phyloP scores from a whole-genome alignment of 2,797 vertebrate genomes.

The Hydrophis major region DNA sequence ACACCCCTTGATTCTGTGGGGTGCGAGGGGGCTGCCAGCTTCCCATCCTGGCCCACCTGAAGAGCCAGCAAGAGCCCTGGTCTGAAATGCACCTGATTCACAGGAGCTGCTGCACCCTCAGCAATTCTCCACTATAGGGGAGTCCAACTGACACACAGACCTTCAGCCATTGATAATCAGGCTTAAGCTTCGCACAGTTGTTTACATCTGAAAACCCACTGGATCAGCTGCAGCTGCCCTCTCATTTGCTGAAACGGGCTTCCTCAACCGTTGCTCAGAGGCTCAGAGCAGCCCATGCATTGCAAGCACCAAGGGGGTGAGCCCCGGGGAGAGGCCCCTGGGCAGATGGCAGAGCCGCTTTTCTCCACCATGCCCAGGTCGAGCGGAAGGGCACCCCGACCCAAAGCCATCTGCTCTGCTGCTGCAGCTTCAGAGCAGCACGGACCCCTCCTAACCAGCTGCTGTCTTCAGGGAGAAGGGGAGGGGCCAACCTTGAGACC shows the following conservation, averaged over 20 bases:
- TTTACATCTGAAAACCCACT: neutral
- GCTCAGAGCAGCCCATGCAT: neutral
- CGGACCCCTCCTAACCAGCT: neutral
- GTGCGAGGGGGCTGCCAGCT: neutral
- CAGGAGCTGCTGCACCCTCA: neutral
- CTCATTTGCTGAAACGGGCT: too few species aligned
- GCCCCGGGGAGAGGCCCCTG: neutral
- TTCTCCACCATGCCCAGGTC: neutral
- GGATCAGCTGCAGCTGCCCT: neutral
- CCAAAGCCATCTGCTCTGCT: neutral
- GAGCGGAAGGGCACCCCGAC: neutral
- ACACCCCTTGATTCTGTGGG: neutral
- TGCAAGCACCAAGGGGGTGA: neutral
- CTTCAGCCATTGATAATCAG: neutral
- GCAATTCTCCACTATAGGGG: too few species aligned
- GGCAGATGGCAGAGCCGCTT: neutral
- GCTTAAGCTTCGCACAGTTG: neutral
- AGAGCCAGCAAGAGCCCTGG: neutral
- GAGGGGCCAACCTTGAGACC: neutral
- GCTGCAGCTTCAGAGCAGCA: neutral
- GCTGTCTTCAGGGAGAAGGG: neutral
- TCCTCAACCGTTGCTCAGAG: neutral
- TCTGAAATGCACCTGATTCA: neutral
- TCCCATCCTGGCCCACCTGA: neutral
- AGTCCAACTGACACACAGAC: neutral